A percentile compares a stretch with the other conserved stretches of the same genome.
phyloP scores from a whole-genome alignment of 2,888 invertebrate species.

The Proisotoma minuta region DNA sequence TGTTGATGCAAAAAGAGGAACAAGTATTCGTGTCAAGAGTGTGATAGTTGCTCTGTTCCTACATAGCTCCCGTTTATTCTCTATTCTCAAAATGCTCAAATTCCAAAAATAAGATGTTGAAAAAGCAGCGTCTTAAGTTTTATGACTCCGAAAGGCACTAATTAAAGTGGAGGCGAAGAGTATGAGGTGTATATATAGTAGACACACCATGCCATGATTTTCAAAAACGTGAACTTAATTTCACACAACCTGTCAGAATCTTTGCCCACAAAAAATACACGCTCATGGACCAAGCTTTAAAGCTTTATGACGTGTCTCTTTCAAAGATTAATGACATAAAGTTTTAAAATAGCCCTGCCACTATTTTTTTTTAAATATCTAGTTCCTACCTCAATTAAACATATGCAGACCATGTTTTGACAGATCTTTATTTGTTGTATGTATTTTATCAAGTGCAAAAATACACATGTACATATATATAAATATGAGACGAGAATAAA shows the following conservation, averaged over 20 bases:
- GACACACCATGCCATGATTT: no score
- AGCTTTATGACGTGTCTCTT: conserved; percentile 3
- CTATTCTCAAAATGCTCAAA: neutral
- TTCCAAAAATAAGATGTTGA: conserved; percentile 12
- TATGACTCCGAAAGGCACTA: conserved; percentile 5
- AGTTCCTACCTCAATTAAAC: no score
- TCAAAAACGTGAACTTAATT: conserved; percentile 9
- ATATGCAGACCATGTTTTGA: no score
- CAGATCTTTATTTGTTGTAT: no score
- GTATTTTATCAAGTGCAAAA: no score
- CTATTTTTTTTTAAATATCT: no score
- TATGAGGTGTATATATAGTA: no score
- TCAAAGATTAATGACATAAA: no score
- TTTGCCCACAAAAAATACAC: neutral
- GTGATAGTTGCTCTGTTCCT: neutral
- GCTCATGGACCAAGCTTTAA: no score
- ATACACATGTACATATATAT: no score
- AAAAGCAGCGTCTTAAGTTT: conserved; percentile 5
- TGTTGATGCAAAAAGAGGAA: neutral
- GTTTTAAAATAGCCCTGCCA: no score
- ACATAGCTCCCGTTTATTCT: no score
- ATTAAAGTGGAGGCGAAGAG: neutral
- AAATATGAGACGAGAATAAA: neutral
- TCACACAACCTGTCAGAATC: conserved; percentile 7
- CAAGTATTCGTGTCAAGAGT: neutral